phyloP scores from a whole-genome alignment of 2,888 invertebrate species.

The Catocala sponsa region DNA sequence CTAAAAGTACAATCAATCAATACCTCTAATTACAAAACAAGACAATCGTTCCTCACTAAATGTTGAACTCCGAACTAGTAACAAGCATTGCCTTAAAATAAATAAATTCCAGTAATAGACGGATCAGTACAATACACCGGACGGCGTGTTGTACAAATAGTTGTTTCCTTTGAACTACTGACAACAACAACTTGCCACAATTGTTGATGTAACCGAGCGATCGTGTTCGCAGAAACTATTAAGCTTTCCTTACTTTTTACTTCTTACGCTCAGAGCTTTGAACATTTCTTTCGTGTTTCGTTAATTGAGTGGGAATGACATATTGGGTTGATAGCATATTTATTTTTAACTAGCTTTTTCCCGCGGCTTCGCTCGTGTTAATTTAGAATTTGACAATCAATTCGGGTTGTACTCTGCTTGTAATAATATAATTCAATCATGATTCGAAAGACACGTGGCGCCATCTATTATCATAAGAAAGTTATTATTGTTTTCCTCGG shows the following conservation, averaged over 20 bases:
- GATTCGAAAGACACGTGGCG: no score
- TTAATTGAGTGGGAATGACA: conserved; percentile 29
- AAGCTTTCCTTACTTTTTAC: conserved; percentile 50
- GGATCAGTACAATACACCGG: conserved; percentile 73
- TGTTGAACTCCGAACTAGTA: conserved; percentile 11
- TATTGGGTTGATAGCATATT: conserved; percentile 18
- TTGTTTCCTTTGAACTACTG: conserved; percentile 81
- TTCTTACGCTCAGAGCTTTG: conserved; percentile 39
- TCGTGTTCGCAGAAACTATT: conserved; percentile 63
- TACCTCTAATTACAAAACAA: neutral
- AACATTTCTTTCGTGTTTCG: conserved; percentile 33
- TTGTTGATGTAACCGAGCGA: conserved; percentile 65
- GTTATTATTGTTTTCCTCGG: no score
- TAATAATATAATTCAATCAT: no score
- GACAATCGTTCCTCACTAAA: conserved; percentile 3
- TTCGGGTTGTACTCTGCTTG: no score
- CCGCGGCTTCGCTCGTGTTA: no score
- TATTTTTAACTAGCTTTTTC: no score
- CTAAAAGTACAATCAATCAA: neutral
- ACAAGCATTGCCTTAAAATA: conserved; percentile 39
- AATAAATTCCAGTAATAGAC: conserved; percentile 65
- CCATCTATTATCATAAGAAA: no score
- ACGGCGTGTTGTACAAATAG: conserved; percentile 76
- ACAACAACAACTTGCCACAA: conserved; percentile 57
- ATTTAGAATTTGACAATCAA: no score